Evolutionary conservation across 2,888 invertebrate genomes (phyloP).

Genomic region (Epirrhoe tristata): DNA sequence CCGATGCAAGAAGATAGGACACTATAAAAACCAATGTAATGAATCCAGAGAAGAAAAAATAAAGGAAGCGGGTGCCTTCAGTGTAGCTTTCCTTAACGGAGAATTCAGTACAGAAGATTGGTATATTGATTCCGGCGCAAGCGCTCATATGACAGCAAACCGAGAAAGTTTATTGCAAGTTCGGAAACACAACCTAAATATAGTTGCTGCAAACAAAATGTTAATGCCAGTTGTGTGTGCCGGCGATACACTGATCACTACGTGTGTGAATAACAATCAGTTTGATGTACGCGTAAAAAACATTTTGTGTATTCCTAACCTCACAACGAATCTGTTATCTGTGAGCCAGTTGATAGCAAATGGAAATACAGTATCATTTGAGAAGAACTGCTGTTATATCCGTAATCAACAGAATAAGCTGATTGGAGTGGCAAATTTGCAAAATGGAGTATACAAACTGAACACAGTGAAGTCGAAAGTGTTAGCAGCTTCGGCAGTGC

Average conservation of each 20-base stretch:
- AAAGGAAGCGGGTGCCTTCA: too few species aligned
- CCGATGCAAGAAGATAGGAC: constrained; percentile 21
- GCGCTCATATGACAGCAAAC: constrained; percentile 44
- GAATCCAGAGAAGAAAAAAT: constrained; percentile 37
- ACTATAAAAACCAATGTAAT: constrained; percentile 12
- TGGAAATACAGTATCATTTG: constrained; percentile 35
- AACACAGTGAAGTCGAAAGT: background rate
- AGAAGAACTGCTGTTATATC: constrained; percentile 19
- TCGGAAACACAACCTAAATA: constrained; percentile 31
- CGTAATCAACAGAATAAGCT: constrained; percentile 23
- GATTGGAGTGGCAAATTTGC: constrained; percentile 29
- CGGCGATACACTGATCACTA: constrained; percentile 39
- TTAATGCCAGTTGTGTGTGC: constrained; percentile 42
- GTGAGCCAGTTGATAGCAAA: constrained; percentile 43
- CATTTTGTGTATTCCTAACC: constrained; percentile 44
- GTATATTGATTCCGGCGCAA: constrained; percentile 48
- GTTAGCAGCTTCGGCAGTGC: constrained; percentile 8
- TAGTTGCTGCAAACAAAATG: constrained; percentile 45
- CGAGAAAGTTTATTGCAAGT: constrained; percentile 37
- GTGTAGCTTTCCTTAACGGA: constrained; percentile 44
- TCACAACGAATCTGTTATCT: constrained; percentile 38
- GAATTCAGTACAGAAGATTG: constrained; percentile 44
- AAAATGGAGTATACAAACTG: constrained; percentile 40
- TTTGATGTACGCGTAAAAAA: constrained; percentile 32
- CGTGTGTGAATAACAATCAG: constrained; percentile 16